phyloP scores from a whole-genome alignment of 2,888 invertebrate genomes.

The Hirtodrosophila confusa region DNA sequence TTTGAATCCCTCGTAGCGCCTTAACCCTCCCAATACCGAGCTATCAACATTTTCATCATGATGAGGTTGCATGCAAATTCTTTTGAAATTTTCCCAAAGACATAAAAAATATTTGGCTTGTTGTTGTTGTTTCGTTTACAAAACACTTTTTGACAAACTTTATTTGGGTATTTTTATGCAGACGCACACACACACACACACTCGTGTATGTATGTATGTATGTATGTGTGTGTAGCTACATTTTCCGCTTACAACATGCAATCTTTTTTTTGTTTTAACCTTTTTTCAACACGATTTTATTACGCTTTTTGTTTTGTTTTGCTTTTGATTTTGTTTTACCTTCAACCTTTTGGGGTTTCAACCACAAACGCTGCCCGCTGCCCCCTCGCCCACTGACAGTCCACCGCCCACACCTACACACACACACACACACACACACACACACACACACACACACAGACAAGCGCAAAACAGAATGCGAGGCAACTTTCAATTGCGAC shows the following conservation, averaged over 20 bases:
- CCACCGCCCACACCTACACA: conserved; percentile 33
- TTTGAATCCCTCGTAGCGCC: neutral
- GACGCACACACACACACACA: conserved; percentile 5
- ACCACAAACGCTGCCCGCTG: conserved; percentile 22
- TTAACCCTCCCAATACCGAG: too few relatives aligned
- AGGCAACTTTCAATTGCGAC: conserved; percentile 77
- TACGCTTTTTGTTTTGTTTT: conserved; percentile 62
- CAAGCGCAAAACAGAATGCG: conserved; percentile 22
- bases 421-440: conserved; percentile 18
- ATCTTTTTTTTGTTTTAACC: conserved; percentile 54
- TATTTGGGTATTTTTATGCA: conserved; percentile 22
- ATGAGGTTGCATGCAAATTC: conserved; percentile 33
- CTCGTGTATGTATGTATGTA: conserved; percentile 14
- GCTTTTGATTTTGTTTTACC: conserved; percentile 66
- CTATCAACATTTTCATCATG: conserved; percentile 12
- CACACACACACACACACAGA: neutral
- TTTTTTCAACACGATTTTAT: conserved; percentile 69
- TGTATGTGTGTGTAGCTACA: conserved; percentile 16
- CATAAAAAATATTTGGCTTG: conserved; percentile 22
- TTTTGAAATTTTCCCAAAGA: conserved; percentile 29
- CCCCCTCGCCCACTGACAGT: conserved; percentile 16
- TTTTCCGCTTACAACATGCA: conserved; percentile 51
- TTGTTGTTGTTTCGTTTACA: conserved; percentile 20
- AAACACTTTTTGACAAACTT: conserved; percentile 48
- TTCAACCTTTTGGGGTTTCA: conserved; percentile 75